A percentile compares a stretch with the other conserved stretches of the same genome.
These are phyloP conservation scores for Acanthurus leucopareius DNA, from an alignment of 2,797 vertebrate genomes.

Conservation along the genomic window DNA sequence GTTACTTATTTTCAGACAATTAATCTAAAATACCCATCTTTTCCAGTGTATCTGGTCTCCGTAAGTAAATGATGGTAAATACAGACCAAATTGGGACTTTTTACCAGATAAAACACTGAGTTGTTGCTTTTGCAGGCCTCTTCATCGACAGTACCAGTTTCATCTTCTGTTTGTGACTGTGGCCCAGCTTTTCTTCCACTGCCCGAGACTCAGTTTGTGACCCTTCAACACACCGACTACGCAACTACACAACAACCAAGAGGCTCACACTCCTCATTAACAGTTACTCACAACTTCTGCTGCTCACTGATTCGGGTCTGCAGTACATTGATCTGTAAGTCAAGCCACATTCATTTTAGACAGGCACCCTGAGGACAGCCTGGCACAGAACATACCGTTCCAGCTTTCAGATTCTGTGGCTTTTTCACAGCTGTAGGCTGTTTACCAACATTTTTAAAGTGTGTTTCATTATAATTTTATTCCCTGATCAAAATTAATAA, in stretches of 20 bases:
- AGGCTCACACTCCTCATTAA: constrained; percentile 55
- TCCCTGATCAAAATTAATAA: not conserved
- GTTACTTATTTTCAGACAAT: not conserved
- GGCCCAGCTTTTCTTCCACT: constrained; percentile 8
- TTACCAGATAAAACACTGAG: too few relatives aligned
- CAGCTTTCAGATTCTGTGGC: not conserved
- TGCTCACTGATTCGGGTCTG: constrained; percentile 82
- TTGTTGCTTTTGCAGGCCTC: not conserved
- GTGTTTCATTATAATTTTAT: constrained; percentile 8
- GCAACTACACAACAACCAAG: constrained; percentile 61
- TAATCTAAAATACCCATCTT: not conserved
- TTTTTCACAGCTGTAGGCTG: constrained; percentile 1
- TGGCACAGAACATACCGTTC: not conserved
- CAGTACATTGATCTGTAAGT: constrained; percentile 80
- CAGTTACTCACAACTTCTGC: constrained; percentile 83
- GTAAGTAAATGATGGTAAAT: not conserved
- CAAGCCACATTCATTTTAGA: constrained; percentile 77
- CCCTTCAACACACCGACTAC: constrained; percentile 51
- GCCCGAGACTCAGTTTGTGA: constrained; percentile 22
- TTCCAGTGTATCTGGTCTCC: not conserved
- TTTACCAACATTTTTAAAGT: not conserved
- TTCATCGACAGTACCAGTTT: constrained; percentile 10
- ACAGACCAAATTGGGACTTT: too few relatives aligned
- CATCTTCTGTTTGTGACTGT: constrained; percentile 25
- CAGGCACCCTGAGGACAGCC: constrained; percentile 32